Evolutionary conservation across 2,888 invertebrate genomes (phyloP).

Genomic region (Gryllus longicercus): DNA sequence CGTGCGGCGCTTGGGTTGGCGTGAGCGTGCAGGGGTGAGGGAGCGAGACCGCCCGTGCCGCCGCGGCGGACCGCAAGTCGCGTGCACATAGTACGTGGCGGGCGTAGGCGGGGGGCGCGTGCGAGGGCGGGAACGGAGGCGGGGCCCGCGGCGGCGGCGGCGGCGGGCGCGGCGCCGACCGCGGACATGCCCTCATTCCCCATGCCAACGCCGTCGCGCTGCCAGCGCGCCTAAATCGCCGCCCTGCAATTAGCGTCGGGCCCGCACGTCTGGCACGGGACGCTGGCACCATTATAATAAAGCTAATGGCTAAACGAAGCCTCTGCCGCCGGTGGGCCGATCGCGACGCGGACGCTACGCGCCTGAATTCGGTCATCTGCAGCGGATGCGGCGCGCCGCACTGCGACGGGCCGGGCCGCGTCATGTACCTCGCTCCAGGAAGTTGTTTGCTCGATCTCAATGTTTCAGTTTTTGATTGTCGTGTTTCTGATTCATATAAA

Average conservation of each 20-base stretch:
- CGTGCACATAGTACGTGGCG: not conserved
- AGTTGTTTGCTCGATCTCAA: too few species aligned
- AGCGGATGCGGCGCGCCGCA: too few species aligned
- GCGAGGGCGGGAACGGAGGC: not conserved
- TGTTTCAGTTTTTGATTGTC: too few species aligned
- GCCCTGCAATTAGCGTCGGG: not conserved
- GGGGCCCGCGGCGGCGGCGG: not conserved
- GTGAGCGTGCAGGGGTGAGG: too few species aligned
- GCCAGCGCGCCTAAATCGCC: not conserved
- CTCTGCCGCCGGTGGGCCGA: not conserved
- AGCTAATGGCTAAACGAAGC: not conserved
- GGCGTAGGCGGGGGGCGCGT: not conserved
- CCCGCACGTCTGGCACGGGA: conserved; percentile 8
- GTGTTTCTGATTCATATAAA: too few species aligned
- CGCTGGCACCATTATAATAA: conserved; percentile 9
- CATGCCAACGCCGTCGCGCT: conserved; percentile 17
- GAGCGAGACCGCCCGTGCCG: too few species aligned
- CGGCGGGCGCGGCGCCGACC: not conserved
- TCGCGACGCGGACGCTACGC: too few species aligned
- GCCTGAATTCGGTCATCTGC: too few species aligned
- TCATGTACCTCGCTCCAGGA: too few species aligned
- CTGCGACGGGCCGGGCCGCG: too few species aligned
- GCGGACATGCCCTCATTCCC: not conserved
- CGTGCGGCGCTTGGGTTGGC: too few species aligned
- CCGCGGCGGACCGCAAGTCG: conserved; percentile 1